Percentiles rank a stretch among this genome's conserved stretches.
These are phyloP conservation scores for Triplophysa yarkandensis DNA, from an alignment of 2,797 vertebrate species.

Conservation along the genomic window DNA sequence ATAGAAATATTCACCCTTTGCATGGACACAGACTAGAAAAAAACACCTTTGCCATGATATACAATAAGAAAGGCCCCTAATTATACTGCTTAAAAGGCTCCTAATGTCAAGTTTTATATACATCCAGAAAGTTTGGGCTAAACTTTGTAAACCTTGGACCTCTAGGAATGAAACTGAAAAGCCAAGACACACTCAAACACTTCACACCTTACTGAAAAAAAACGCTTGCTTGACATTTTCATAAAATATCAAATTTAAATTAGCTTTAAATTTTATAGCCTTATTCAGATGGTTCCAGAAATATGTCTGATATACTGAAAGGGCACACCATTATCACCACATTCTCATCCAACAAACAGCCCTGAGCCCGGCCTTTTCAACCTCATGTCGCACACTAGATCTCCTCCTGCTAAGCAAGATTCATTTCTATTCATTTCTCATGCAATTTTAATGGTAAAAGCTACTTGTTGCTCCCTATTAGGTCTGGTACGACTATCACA, in stretches of 20 bases:
- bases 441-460: constrained; percentile 41
- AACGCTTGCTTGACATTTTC: background rate
- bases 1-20: background rate
- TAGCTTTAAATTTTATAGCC: background rate
- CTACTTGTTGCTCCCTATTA: constrained; percentile 43
- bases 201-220: background rate
- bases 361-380: constrained; percentile 25
- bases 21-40: background rate
- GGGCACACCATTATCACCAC: constrained; percentile 7
- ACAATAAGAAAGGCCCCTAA: too few relatives aligned
- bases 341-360: constrained; percentile 25
- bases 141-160: too few relatives aligned
- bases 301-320: background rate
- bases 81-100: too few relatives aligned
- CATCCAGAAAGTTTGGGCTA: too few relatives aligned
- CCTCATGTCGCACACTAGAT: background rate
- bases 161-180: too few relatives aligned
- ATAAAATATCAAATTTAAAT: background rate
- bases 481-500: constrained; percentile 6
- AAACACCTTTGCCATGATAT: background rate
- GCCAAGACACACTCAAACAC: background rate
- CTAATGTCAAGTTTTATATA: too few relatives aligned
- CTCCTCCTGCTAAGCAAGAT: constrained; percentile 38
- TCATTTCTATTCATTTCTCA: constrained; percentile 40
- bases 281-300: constrained; percentile 7